These are phyloP conservation scores for Ctenosaura bakeri DNA, from an alignment of 2,797 vertebrate species.

Conservation along the genomic window DNA sequence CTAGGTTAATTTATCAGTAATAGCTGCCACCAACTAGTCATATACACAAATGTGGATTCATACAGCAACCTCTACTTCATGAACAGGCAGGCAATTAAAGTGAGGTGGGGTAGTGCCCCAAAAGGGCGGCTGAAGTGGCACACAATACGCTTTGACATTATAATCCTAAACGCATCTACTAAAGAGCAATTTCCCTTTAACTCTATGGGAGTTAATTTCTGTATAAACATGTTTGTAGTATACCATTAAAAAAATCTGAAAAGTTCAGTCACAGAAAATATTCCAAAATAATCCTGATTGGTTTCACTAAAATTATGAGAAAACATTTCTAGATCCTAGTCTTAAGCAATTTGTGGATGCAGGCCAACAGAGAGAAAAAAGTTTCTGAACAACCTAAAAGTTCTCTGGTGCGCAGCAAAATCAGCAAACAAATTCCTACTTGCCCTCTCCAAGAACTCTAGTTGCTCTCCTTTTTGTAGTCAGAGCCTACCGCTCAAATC, in stretches of 20 bases:
- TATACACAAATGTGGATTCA: not conserved
- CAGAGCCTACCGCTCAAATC: not conserved
- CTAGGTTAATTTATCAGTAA: not conserved
- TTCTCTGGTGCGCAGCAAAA: not conserved
- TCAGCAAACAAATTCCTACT: not conserved
- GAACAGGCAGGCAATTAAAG: not conserved
- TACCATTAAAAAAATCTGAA: not conserved
- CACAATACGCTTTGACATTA: not conserved
- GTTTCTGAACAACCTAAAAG: not conserved
- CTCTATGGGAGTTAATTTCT: not conserved
- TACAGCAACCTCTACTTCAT: not conserved
- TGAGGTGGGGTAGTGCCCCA: too few relatives aligned
- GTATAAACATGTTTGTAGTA: not conserved
- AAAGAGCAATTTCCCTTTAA: conserved; percentile 3
- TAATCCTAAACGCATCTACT: not conserved
- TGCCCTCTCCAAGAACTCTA: not conserved
- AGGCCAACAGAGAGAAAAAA: not conserved
- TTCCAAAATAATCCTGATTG: not conserved
- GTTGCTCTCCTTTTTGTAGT: not conserved
- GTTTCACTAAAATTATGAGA: not conserved
- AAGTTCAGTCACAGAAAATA: not conserved
- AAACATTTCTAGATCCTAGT: not conserved
- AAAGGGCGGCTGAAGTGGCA: not conserved
- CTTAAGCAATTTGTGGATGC: not conserved
- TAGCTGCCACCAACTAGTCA: not conserved